A percentile compares a stretch with the other conserved stretches of the same genome.
These are phyloP conservation scores for Alexandromys fortis DNA, from an alignment of 2,113 vertebrate species.

Conservation along the genomic window DNA sequence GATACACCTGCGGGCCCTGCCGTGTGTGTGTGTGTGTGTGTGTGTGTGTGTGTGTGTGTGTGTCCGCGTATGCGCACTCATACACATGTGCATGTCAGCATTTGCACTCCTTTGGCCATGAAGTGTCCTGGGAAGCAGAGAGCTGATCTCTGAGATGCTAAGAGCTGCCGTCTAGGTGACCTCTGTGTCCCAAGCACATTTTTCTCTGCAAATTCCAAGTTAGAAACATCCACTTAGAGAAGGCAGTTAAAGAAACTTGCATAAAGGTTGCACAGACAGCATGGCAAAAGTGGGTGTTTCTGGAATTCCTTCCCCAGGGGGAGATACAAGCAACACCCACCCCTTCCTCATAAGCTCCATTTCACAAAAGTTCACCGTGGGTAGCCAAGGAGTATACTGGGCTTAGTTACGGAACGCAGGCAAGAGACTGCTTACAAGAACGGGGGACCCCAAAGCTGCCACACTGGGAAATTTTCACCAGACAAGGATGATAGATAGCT, in stretches of 20 bases:
- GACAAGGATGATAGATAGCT: neutral
- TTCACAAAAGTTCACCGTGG: neutral
- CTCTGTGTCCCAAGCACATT: neutral
- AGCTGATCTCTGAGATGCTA: neutral
- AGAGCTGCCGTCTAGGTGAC: neutral
- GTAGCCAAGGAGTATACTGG: neutral
- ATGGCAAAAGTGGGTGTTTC: neutral
- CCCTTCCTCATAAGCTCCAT: neutral
- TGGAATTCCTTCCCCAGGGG: neutral
- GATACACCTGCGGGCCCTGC: neutral
- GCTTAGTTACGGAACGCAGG: too few relatives aligned
- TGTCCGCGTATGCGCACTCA: neutral
- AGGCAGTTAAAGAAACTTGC: neutral
- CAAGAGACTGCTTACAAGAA: neutral
- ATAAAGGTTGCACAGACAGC: too few relatives aligned
- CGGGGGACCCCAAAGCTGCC: neutral
- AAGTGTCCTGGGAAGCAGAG: neutral
- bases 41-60: neutral
- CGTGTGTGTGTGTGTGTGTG: too few relatives aligned
- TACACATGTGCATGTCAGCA: neutral
- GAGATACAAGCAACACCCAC: neutral
- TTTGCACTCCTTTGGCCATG: neutral
- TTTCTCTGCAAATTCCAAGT: neutral
- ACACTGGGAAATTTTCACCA: neutral
- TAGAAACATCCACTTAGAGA: neutral